Conservation (phyloP, 2,113 vertebrate genomes). For the Tupaia chinensis region DNA sequence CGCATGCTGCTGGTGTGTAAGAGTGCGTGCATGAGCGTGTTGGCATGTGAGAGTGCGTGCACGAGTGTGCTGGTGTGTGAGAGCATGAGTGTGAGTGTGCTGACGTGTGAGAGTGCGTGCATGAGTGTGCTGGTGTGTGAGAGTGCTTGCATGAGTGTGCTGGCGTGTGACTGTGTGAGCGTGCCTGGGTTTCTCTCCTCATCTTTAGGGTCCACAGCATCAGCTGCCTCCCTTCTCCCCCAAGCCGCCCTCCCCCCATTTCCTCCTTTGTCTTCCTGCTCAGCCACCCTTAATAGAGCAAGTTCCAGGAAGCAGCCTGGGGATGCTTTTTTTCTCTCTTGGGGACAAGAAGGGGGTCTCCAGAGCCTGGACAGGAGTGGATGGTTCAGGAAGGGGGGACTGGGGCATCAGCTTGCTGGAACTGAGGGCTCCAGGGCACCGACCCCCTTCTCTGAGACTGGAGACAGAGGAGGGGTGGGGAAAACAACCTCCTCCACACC, state of each 20-base stretch:
- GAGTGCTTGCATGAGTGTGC: rapidly evolving
- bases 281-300: neutral
- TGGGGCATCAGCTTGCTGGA: neutral
- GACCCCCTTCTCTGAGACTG: neutral
- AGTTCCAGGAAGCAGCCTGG: neutral
- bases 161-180: rapidly evolving
- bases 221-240: too few relatives aligned
- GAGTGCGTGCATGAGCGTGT: too few relatives aligned
- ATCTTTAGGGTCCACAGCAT: too few relatives aligned
- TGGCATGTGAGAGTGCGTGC: too few relatives aligned
- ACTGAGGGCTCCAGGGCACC: neutral
- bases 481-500: neutral
- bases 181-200: rapidly evolving
- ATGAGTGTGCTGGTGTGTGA: rapidly evolving
- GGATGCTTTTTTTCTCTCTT: neutral
- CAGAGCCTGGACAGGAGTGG: neutral
- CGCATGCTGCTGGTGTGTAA: too few relatives aligned
- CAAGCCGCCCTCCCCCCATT: neutral
- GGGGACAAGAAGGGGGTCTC: neutral
- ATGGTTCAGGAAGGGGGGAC: neutral
- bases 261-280: neutral
- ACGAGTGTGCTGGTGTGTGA: neutral
- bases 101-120: rapidly evolving
- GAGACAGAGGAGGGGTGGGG: neutral
- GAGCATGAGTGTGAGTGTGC: rapidly evolving